phyloP scores from a whole-genome alignment of 2,888 invertebrate genomes.

The Conops quadrifasciatus region DNA sequence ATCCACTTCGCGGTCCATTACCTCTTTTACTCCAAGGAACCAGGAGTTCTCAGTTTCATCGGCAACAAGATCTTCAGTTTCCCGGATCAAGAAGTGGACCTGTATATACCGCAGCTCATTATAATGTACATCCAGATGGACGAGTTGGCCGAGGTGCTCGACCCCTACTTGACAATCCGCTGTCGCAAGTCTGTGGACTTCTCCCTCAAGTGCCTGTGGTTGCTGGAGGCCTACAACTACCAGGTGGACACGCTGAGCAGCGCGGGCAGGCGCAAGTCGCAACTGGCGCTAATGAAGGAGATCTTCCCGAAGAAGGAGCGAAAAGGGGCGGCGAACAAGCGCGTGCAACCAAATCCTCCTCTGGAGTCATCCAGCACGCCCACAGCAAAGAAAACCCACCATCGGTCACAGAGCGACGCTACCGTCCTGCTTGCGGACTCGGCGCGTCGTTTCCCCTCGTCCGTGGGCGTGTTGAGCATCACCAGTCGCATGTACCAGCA shows the following conservation, averaged over 20 bases:
- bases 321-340: constrained; percentile 50
- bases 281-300: constrained; percentile 64
- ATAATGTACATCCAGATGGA: constrained; percentile 99
- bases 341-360: constrained; percentile 33
- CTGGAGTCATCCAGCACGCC: constrained; percentile 38
- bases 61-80: constrained; percentile 98
- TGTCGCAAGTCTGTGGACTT: constrained; percentile 96
- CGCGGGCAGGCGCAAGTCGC: constrained; percentile 59
- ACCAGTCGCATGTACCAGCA: constrained; percentile 59
- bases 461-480: constrained; percentile 52
- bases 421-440: constrained; percentile 71
- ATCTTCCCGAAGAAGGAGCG: constrained; percentile 63
- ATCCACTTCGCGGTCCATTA: constrained; percentile 99
- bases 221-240: constrained; percentile 85
- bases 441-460: constrained; percentile 46
- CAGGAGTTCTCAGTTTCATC: constrained; percentile 96
- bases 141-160: constrained; percentile 93
- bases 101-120: constrained; percentile 96
- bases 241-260: constrained; percentile 58
- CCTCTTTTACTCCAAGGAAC: constrained; percentile 97
- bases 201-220: constrained; percentile 94
- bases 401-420: constrained; percentile 81
- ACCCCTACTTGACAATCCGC: constrained; percentile 82
- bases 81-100: constrained; percentile 90
- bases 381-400: constrained; percentile 77